These are phyloP conservation scores for Polydrusus pterygomalis DNA, from an alignment of 2,888 invertebrate species.

Conservation along the genomic window DNA sequence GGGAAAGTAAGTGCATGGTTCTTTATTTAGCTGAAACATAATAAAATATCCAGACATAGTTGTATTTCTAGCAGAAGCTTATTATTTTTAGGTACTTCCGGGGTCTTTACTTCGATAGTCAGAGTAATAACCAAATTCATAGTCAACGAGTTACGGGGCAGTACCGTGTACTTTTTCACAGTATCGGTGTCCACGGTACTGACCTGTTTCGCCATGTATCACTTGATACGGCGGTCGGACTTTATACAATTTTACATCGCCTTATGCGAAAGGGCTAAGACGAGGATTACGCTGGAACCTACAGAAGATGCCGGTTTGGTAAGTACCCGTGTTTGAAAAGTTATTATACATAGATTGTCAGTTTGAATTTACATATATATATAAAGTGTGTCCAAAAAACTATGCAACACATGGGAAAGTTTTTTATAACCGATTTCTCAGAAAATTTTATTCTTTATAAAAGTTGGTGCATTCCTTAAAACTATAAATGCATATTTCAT, in stretches of 20 bases:
- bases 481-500: too few relatives aligned
- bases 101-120: slow-evolving; percentile 90
- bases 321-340: slow-evolving; percentile 56
- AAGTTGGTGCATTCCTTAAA: too few relatives aligned
- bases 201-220: slow-evolving; percentile 85
- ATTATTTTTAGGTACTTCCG: slow-evolving; percentile 87
- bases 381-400: too few relatives aligned
- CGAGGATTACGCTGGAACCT: slow-evolving; percentile 87
- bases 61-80: too few relatives aligned
- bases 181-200: slow-evolving; percentile 86
- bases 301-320: slow-evolving; percentile 90
- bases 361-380: too few relatives aligned
- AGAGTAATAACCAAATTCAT: slow-evolving; percentile 88
- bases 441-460: too few relatives aligned
- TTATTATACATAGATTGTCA: too few relatives aligned
- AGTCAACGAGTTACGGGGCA: slow-evolving; percentile 84
- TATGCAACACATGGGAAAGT: too few relatives aligned
- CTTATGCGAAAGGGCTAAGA: slow-evolving; percentile 82
- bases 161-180: slow-evolving; percentile 91
- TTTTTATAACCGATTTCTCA: too few relatives aligned
- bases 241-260: slow-evolving; percentile 89
- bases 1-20: slow-evolving; percentile 91
- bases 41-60: too few relatives aligned
- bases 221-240: slow-evolving; percentile 84
- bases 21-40: too few relatives aligned